Evolutionary conservation across 2,797 vertebrate genomes (phyloP).

Genomic region (Pipistrellus nathusii): DNA sequence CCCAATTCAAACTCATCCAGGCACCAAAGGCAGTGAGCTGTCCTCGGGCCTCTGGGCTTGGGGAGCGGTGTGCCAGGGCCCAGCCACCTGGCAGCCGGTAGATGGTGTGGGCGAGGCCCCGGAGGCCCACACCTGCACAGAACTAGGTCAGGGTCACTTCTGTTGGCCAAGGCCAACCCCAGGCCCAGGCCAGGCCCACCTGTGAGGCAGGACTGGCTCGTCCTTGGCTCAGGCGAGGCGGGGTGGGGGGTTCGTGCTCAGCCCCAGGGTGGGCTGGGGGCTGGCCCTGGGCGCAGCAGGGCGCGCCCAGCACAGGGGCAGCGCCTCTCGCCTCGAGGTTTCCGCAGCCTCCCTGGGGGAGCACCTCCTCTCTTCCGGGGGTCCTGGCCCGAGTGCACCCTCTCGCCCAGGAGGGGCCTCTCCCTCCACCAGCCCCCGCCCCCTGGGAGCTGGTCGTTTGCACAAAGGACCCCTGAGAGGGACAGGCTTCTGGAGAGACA

Average conservation of each 20-base stretch:
- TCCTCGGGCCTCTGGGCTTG: neutral
- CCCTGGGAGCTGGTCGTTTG: neutral
- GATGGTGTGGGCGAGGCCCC: neutral
- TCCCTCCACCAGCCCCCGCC: neutral
- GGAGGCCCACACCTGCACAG: neutral
- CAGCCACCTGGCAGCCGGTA: neutral
- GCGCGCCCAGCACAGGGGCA: neutral
- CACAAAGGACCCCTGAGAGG: too few species aligned
- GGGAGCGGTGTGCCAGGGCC: neutral
- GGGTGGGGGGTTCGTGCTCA: neutral
- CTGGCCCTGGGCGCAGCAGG: neutral
- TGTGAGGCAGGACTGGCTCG: accelerated
- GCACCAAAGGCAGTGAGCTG: neutral
- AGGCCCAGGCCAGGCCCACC: accelerated
- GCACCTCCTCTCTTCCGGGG: neutral
- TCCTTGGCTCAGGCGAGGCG: accelerated
- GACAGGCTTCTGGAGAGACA: neutral
- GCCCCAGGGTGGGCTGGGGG: accelerated
- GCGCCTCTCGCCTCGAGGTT: neutral
- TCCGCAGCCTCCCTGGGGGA: neutral
- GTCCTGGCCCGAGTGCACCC: neutral
- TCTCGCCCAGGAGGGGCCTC: too few species aligned
- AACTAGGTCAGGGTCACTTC: neutral
- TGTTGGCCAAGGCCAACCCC: neutral
- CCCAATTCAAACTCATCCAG: neutral